A percentile compares a stretch with the other conserved stretches of the same genome.
phyloP scores from a whole-genome alignment of 2,113 vertebrate species.

The Catharus fuscescens region DNA sequence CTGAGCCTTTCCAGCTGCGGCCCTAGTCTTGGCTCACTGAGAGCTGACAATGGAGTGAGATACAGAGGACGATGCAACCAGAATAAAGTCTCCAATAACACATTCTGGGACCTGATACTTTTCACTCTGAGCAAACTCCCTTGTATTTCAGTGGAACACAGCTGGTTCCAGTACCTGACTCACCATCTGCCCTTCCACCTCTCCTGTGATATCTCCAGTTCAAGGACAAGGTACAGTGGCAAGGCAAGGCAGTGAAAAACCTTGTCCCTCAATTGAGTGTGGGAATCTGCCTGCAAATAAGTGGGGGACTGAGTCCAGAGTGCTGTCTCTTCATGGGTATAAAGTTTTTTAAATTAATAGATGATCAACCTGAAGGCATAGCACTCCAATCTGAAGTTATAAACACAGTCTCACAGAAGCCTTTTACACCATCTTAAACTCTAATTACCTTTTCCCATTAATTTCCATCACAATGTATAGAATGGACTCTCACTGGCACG shows the following conservation, averaged over 20 bases:
- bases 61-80: neutral
- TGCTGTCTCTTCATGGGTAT: neutral
- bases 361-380: neutral
- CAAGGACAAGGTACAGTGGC: neutral
- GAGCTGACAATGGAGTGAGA: neutral
- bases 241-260: neutral
- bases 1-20: rapidly evolving
- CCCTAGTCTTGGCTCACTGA: neutral
- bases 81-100: neutral
- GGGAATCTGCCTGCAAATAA: neutral
- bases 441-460: neutral
- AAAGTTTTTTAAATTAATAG: neutral
- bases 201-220: neutral
- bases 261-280: rapidly evolving
- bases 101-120: neutral
- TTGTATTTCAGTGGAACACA: neutral
- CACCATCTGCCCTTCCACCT: neutral
- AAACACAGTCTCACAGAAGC: neutral
- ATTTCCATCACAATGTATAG: neutral
- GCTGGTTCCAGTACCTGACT: neutral
- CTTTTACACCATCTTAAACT: neutral
- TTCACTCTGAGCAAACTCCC: neutral
- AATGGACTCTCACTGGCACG: rapidly evolving
- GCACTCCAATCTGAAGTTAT: neutral
- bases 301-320: neutral